These are phyloP conservation scores for Tapirus indicus DNA, from an alignment of 2,797 vertebrate species.

Conservation along the genomic window DNA sequence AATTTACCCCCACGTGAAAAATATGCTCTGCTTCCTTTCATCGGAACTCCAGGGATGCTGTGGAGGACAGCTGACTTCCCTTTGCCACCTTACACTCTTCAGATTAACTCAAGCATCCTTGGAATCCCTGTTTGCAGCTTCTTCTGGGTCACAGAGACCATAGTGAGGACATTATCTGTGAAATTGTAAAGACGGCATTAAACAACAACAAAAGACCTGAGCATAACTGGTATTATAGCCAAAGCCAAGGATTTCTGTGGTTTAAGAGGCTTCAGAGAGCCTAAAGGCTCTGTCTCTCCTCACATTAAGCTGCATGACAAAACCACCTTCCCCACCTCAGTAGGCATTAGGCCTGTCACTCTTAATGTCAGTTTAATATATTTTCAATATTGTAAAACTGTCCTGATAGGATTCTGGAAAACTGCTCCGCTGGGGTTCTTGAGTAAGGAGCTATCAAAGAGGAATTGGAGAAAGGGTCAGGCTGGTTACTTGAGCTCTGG, in stretches of 20 bases:
- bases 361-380: conserved; percentile 13
- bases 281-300: conserved; percentile 12
- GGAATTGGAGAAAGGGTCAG: neutral
- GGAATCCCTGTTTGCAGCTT: neutral
- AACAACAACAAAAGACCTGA: neutral
- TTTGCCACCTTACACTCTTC: neutral
- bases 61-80: neutral
- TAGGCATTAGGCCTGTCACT: conserved; percentile 11
- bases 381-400: conserved; percentile 38
- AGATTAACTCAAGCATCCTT: neutral
- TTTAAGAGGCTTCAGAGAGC: conserved; percentile 17
- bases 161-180: neutral
- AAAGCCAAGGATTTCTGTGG: conserved; percentile 36
- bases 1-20: neutral
- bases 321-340: neutral
- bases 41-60: neutral
- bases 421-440: neutral
- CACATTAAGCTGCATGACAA: neutral
- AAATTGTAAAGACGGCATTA: neutral
- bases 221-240: neutral
- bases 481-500: neutral
- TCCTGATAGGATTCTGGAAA: conserved; percentile 32
- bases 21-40: neutral
- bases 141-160: neutral
- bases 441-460: conserved; percentile 31